Percentiles rank a stretch among this genome's conserved stretches.
phyloP scores from a whole-genome alignment of 2,113 vertebrate species.

The Morone saxatilis region DNA sequence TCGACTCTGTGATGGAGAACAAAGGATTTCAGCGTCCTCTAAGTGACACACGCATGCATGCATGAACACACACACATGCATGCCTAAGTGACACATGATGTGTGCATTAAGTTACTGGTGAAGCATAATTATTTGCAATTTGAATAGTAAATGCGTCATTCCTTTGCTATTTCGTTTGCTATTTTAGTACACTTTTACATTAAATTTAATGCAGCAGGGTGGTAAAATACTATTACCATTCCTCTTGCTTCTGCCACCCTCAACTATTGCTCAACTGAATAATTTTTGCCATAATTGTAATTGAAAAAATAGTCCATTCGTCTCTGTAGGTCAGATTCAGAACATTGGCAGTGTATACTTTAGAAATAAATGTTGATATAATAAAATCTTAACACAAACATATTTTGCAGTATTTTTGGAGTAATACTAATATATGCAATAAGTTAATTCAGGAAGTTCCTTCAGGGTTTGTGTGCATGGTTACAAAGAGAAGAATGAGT shows the following conservation, averaged over 20 bases:
- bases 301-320: neutral
- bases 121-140: slow-evolving; percentile 5
- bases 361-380: neutral
- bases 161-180: neutral
- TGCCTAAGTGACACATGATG: slow-evolving; percentile 24
- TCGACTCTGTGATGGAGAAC: slow-evolving; percentile 68
- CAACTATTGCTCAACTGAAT: neutral
- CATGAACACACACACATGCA: slow-evolving; percentile 9
- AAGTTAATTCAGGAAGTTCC: neutral
- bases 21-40: slow-evolving; percentile 62
- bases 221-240: neutral
- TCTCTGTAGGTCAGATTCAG: neutral
- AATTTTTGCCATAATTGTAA: neutral
- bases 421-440: too few relatives aligned
- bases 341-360: neutral
- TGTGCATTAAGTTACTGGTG: slow-evolving; percentile 11
- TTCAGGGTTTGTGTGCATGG: neutral
- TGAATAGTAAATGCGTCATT: neutral
- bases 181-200: neutral
- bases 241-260: neutral
- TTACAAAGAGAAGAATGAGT: neutral
- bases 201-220: neutral
- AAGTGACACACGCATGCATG: slow-evolving; percentile 18
- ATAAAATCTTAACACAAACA: neutral
- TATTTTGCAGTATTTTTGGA: neutral